Percentiles rank a stretch among this genome's conserved stretches.
Conservation (phyloP, 1,140 invertebrate species). For the Drosophila orosa region DNA sequence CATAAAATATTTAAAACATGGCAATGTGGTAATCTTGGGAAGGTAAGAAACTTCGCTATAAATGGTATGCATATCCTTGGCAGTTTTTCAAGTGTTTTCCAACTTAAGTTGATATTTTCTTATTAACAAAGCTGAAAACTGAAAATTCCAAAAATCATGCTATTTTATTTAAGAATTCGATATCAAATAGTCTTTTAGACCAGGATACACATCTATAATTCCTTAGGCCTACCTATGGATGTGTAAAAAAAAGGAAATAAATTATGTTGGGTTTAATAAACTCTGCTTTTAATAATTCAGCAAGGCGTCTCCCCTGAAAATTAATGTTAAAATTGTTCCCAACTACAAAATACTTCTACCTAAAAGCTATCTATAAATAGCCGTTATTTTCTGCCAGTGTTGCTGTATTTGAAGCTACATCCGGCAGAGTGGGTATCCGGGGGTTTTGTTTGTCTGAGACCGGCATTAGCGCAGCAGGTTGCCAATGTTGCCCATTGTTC, state of each 20-base stretch:
- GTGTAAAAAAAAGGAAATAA: not conserved
- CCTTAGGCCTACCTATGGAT: not conserved
- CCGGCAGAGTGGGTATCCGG: not conserved
- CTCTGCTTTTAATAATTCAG: not conserved
- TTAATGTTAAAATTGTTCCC: not conserved
- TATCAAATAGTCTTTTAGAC: no score
- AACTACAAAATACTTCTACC: no score
- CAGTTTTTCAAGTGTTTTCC: not conserved
- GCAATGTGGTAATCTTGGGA: not conserved
- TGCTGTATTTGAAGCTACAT: not conserved
- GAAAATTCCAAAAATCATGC: not conserved
- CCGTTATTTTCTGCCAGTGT: not conserved
- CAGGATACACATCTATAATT: not conserved
- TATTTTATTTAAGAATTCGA: not conserved
- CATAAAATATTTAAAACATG: not conserved
- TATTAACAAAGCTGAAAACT: not conserved
- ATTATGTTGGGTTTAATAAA: not conserved
- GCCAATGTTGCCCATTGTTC: constrained; percentile 75
- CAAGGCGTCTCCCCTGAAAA: no score
- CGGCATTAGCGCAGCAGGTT: constrained; percentile 77
- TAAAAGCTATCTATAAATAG: no score
- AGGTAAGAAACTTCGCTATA: not conserved
- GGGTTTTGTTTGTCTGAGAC: constrained; percentile 73
- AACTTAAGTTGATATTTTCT: not conserved
- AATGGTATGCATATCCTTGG: not conserved